Conservation (phyloP, 2,888 invertebrate genomes). For the Drosophila pegasa region DNA sequence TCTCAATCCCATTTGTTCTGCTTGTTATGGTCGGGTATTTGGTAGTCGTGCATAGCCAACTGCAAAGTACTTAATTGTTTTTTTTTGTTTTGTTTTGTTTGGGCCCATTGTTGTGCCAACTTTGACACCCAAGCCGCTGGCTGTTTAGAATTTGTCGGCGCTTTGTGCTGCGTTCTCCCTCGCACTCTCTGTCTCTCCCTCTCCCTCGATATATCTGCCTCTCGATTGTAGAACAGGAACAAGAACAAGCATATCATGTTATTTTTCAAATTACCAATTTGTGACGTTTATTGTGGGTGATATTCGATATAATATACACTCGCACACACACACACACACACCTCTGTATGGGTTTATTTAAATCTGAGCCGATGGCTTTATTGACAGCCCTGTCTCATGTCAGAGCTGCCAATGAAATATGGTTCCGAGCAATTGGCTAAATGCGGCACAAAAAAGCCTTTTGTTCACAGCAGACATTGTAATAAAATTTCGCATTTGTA, state of each 20-base stretch:
- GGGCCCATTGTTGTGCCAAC: slow-evolving; percentile 56
- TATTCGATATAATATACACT: slow-evolving; percentile 30
- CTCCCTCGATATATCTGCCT: not conserved
- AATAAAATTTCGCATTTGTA: slow-evolving; percentile 50
- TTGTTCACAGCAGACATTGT: slow-evolving; percentile 59
- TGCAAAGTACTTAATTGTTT: slow-evolving; percentile 8
- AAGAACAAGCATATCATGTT: slow-evolving; percentile 52
- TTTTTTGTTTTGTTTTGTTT: slow-evolving; percentile 22
- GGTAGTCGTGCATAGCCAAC: not conserved
- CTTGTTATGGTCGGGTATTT: not conserved
- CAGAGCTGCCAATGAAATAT: slow-evolving; percentile 71
- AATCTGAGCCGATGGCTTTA: slow-evolving; percentile 62
- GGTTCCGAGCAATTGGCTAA: slow-evolving; percentile 52
- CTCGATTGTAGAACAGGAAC: slow-evolving; percentile 32
- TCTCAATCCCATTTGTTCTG: not conserved
- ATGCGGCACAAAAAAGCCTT: slow-evolving; percentile 57
- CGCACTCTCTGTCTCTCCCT: not conserved
- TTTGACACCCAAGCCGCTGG: slow-evolving; percentile 67
- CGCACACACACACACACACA: slow-evolving; percentile 4
- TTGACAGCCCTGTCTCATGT: slow-evolving; percentile 73
- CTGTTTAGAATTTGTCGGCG: slow-evolving; percentile 42
- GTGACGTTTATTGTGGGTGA: slow-evolving; percentile 73
- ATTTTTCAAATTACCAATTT: slow-evolving; percentile 67
- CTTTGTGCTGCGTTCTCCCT: slow-evolving; percentile 9
- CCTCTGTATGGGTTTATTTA: slow-evolving; percentile 37